A percentile compares a stretch with the other conserved stretches of the same genome.
Evolutionary conservation across 2,797 vertebrate genomes (phyloP).

Genomic region (Anguilla obscura): DNA sequence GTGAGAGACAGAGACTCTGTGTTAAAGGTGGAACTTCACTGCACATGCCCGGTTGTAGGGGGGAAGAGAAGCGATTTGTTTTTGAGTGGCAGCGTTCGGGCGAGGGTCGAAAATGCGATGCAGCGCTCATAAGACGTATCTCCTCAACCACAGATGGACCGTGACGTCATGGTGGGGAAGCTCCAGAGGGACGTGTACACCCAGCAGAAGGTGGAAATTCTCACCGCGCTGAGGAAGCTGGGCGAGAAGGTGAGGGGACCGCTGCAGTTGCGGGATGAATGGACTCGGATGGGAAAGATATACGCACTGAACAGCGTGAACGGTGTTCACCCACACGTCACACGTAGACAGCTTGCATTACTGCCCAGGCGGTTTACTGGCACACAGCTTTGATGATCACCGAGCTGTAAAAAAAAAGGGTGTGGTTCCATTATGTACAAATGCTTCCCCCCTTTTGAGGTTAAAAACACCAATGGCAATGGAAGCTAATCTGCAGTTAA

Average conservation of each 20-base stretch:
- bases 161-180: slow-evolving; percentile 94
- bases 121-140: slow-evolving; percentile 22
- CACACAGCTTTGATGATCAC: neutral
- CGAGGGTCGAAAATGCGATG: neutral
- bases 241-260: slow-evolving; percentile 85
- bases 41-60: too few species aligned
- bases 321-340: neutral
- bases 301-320: neutral
- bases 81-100: neutral
- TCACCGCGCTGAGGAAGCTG: slow-evolving; percentile 91
- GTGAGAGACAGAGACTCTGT: neutral
- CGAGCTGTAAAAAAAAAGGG: neutral
- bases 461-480: neutral
- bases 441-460: neutral
- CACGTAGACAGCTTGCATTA: neutral
- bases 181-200: slow-evolving; percentile 80
- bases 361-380: neutral
- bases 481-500: neutral
- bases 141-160: slow-evolving; percentile 27
- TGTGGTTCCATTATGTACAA: too few species aligned
- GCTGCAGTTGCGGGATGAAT: neutral
- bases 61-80: neutral
- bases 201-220: slow-evolving; percentile 95
- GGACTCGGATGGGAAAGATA: neutral
- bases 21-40: neutral